Base-by-base conservation (phyloP, 2,888 invertebrate genomes). In the Noctuana brunneofusca region DNA sequence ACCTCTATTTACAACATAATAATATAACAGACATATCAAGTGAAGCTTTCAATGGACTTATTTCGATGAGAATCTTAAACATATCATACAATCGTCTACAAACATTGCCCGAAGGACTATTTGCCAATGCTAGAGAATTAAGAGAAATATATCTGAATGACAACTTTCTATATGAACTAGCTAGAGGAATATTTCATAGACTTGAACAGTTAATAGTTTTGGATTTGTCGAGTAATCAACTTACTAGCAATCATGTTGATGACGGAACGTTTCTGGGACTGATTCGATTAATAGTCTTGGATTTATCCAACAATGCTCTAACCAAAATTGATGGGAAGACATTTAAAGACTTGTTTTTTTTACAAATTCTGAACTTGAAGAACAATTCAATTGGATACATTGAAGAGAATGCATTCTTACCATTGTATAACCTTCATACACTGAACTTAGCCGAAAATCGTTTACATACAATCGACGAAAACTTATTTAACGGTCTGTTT, bases 361-460 rank as follows among this genome's bases (percentile, higher is more conserved):
- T 97, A 63, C 97, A 97, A 92, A 96, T 96, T 68, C 92, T 97
- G 63, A 96, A 96, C 82, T 92, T 97, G 73, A 94, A 96, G 75
- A 97, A 97, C 81, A 97, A 97, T 80, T 95, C 96, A 8, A 96
- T 97, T 75, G 96, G 96, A n/a, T 96, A 95, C 76, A 95, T 97
- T 69, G 96, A 96, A 90, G 96, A 96, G 75, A 96, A 96, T 77
- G 96, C 97, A 52, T 97, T 98, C 78, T 83, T 96, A 75, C 96
- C 97, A 0, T 92, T 98, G 54, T 96, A 97, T 86, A 97, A 97
- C 84, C 90, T 98, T 71, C 96, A 97, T 83, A 97, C 97, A 5
- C 87, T 98, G 56, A 97, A 98, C 81, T 88, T 98, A 69, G 96
- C 97, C 41, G 96, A 97, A 83, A 98, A 98, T 83, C 93, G 96